These are phyloP conservation scores for Phragmatobia fuliginosa DNA, from an alignment of 2,888 invertebrate species.

Conservation along the genomic window DNA sequence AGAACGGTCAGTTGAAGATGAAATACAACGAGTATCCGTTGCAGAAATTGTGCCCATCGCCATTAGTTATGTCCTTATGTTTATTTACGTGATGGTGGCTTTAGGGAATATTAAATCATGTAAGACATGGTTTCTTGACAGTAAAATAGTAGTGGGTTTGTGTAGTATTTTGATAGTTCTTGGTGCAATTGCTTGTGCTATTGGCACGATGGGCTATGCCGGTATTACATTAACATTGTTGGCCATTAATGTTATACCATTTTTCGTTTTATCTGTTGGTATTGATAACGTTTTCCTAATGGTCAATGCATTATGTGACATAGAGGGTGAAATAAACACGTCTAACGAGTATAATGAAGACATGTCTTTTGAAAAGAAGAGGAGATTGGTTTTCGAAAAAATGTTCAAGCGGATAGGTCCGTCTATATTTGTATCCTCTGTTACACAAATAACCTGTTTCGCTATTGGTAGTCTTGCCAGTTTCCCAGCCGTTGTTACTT, in stretches of 20 bases:
- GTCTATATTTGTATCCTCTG: conserved; percentile 94
- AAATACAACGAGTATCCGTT: conserved; percentile 93
- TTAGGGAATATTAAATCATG: conserved; percentile 91
- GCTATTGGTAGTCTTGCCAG: conserved; percentile 93
- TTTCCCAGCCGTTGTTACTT: conserved; percentile 97
- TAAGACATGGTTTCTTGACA: conserved; percentile 88
- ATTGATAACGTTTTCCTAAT: conserved; percentile 99
- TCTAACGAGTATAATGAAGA: conserved; percentile 74
- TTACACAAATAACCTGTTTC: conserved; percentile 95
- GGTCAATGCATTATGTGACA: conserved; percentile 91
- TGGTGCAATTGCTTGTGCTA: conserved; percentile 93
- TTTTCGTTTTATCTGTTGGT: conserved; percentile 97
- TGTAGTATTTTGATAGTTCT: conserved; percentile 95
- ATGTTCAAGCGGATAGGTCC: conserved; percentile 94
- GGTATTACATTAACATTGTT: conserved; percentile 94
- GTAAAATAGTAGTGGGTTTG: conserved; percentile 93
- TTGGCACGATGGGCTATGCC: conserved; percentile 95
- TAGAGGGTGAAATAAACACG: conserved; percentile 69
- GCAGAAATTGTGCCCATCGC: conserved; percentile 94
- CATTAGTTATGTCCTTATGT: conserved; percentile 97
- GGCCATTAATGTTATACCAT: conserved; percentile 98
- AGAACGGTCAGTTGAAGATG: conserved; percentile 96
- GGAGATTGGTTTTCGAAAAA: conserved; percentile 87
- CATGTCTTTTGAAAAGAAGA: conserved; percentile 67
- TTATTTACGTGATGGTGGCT: conserved; percentile 94